Conservation (phyloP, 1,140 invertebrate species). For the Polypedilum pembai region DNA sequence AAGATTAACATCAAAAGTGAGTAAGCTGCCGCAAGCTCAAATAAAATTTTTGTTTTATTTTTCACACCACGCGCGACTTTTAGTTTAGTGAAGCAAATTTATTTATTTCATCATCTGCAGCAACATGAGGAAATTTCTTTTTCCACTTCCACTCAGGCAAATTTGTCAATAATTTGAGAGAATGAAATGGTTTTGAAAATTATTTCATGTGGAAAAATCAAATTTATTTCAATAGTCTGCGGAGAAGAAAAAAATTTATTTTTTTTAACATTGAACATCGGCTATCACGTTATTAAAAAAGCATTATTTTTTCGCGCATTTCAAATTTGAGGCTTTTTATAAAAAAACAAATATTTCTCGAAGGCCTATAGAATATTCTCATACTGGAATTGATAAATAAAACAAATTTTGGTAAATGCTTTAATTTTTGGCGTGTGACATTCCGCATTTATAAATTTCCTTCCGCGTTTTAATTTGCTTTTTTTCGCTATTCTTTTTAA, state of each 20-base stretch:
- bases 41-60: too few relatives aligned
- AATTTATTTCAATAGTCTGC: conserved; percentile 23
- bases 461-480: too few relatives aligned
- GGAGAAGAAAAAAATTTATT: not conserved
- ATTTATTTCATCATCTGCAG: not conserved
- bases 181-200: conserved; percentile 26
- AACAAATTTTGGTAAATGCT: not conserved
- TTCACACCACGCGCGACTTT: too few relatives aligned
- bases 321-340: not conserved
- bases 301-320: not conserved
- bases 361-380: not conserved
- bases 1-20: too few relatives aligned
- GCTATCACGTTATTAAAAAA: not conserved
- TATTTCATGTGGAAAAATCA: conserved; percentile 23
- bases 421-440: not conserved
- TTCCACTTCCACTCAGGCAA: not conserved
- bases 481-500: too few relatives aligned
- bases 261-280: not conserved
- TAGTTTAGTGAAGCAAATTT: not conserved
- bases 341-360: not conserved
- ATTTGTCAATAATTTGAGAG: conserved; percentile 23
- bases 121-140: not conserved
- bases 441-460: not conserved
- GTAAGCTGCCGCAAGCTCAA: too few relatives aligned
- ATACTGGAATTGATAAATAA: not conserved